Base-by-base conservation (phyloP, 2,888 invertebrate species). In the Chironomus riparius region DNA sequence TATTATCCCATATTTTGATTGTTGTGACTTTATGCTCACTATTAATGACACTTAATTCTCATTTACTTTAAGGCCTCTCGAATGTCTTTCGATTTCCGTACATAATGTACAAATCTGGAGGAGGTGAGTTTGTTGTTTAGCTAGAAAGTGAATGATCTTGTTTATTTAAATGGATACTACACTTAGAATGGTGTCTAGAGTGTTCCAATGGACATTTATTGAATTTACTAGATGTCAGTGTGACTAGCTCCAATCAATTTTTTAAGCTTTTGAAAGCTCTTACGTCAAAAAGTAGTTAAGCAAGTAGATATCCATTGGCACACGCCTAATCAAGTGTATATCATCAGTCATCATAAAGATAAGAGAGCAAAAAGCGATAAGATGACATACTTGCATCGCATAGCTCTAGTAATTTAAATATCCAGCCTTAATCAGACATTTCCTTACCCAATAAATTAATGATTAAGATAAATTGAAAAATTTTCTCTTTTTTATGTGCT, bases 21-120 rank as follows among this genome's bases (percentile, higher is more conserved):
- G 22, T 24, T 3, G 3, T 24, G 22, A 38, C 38, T 10, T 38
- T 38, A 10, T 38, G 38, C 6, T 3, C 28, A 50, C 10, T 50
- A 6, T 50, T 6, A 13, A 56, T 56, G 6, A 56, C 4, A 13
- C 5, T 56, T 7, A 15, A 15, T 56, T 56, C 15, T 4, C 3
- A 56, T 56, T 15, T n/a, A 15, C 2, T n/a, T 18, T 56, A 13
- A 76, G 95, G 94, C 56, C 87, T 95, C 78, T 94, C 94, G 79
- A 95, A 94, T 82, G 92, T 95, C 78, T 95, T 95, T 95, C 88
- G 95, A 80, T 95, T 96, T 85, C 96, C 96, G 48, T 96, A 95
- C 85, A 88, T 95, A 80, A 94, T 94, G 85, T 94, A 94, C 84
- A 92, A 92, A 86, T 93, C 93, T 82, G 94, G 94, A 79, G 94